Evolutionary conservation across 2,113 vertebrate genomes (phyloP).

Genomic region (Acrocephalus kingi): DNA sequence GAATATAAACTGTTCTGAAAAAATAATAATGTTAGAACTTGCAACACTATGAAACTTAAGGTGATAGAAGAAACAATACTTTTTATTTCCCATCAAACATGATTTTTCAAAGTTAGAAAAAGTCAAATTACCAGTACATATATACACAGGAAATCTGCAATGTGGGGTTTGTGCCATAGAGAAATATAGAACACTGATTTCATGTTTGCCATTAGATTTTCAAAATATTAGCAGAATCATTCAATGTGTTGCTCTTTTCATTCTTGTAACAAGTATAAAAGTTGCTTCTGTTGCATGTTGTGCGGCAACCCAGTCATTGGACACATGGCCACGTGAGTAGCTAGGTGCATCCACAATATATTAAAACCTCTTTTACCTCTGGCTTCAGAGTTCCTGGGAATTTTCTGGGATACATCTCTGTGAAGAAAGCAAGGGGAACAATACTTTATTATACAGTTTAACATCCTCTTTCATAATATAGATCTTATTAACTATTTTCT

Average conservation of each 20-base stretch:
- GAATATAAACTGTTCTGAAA: not conserved
- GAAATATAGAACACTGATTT: not conserved
- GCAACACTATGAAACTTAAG: not conserved
- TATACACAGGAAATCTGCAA: not conserved
- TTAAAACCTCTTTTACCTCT: not conserved
- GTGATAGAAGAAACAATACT: not conserved
- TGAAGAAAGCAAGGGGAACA: not conserved
- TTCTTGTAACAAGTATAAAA: not conserved
- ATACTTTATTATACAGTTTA: not conserved
- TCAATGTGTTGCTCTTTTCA: not conserved
- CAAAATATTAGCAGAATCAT: not conserved
- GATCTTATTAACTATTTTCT: not conserved
- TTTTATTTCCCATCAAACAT: not conserved
- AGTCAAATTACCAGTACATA: not conserved
- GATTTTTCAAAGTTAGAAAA: not conserved
- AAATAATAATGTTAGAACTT: not conserved
- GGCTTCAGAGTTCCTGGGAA: not conserved
- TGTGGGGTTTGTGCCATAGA: not conserved
- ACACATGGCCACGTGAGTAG: not conserved
- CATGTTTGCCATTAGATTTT: not conserved
- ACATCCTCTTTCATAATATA: not conserved
- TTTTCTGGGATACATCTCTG: not conserved
- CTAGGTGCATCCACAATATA: not conserved
- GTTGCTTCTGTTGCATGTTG: not conserved
- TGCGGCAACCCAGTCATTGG: not conserved